Evolutionary conservation across 35 echinoderm and acorn worm species (phyloP), one percentile per base, ranked within the genome.

Genomic region (Anneissia japonica): DNA sequence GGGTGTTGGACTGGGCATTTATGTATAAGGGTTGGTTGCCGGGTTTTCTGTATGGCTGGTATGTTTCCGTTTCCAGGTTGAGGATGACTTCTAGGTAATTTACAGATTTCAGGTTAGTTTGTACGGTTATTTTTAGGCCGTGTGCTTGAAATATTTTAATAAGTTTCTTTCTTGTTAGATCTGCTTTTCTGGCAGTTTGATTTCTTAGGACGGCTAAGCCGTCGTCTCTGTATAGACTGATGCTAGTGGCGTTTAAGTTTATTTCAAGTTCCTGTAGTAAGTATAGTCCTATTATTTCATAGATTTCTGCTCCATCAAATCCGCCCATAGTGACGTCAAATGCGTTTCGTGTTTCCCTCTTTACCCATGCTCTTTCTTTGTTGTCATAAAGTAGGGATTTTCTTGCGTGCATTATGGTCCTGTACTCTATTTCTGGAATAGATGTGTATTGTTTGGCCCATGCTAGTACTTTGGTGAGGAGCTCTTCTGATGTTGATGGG

Each of bases 351-450:
- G 72, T 41, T 13, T 75, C 74, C 40, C 78, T 84, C 39, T 90
- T 90, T 11, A 37, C 37, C 86, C 41, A 88, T 3, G 55, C 30
- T 79, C 46, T 78, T 4, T 35, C 21, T 26, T 36, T 30, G 35
- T 34, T 45, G 81, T 88, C 87, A 37, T 40, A 90, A 23, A 90
- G 72, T 12, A 90, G 74, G 30, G 64, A 74, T 46, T 83, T 90
- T 55, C 64, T 83, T 36, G 88, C 32, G 37, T 84, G 55, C 87
- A 83, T 75, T 6, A 90, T 90, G 32, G 75, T 82, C 11, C 55
- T 39, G 31, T 10, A 37, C 23, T 84, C 88, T 23, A 21, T 30
- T 34, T 84, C 30, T 31, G 72, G 26, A 30, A 90, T 84, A 19
- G 1, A 0, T 5, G 31, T 78, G 46, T 84, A 34, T 33, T 84